These are phyloP conservation scores for Chouioia cunea DNA, from an alignment of 2,888 invertebrate species.

Conservation along the genomic window DNA sequence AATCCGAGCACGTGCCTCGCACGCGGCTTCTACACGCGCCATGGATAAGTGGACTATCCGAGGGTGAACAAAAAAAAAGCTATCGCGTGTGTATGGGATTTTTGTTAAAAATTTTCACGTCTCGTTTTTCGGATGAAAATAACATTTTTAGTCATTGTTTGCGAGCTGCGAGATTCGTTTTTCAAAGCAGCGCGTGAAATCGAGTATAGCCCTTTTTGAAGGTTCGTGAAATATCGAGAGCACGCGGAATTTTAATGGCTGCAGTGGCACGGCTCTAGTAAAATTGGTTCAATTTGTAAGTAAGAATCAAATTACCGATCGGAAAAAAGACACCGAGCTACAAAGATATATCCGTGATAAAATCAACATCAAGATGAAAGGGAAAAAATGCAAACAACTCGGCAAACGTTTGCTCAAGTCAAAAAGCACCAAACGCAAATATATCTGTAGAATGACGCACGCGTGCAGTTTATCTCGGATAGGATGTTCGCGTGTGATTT, in stretches of 20 bases:
- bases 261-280: too few species aligned
- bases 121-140: conserved; percentile 9
- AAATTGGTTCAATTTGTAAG: too few species aligned
- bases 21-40: conserved; percentile 41
- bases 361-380: background rate
- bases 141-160: background rate
- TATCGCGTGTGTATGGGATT: background rate
- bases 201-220: too few species aligned
- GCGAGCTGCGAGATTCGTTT: background rate
- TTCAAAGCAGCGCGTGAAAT: too few species aligned
- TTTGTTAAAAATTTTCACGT: conserved; percentile 30
- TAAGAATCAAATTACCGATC: too few species aligned
- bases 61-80: background rate
- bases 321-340: background rate
- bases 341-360: background rate
- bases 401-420: background rate
- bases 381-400: background rate
- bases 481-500: conserved; percentile 27
- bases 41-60: conserved; percentile 29
- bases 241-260: too few species aligned
- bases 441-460: background rate
- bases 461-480: background rate
- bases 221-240: too few species aligned
- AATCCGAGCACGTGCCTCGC: conserved; percentile 46
- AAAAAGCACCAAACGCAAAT: background rate